Evolutionary conservation across 2,888 invertebrate species (phyloP), one percentile per base, ranked within the genome.

Genomic region (Adelognathus sp.): DNA sequence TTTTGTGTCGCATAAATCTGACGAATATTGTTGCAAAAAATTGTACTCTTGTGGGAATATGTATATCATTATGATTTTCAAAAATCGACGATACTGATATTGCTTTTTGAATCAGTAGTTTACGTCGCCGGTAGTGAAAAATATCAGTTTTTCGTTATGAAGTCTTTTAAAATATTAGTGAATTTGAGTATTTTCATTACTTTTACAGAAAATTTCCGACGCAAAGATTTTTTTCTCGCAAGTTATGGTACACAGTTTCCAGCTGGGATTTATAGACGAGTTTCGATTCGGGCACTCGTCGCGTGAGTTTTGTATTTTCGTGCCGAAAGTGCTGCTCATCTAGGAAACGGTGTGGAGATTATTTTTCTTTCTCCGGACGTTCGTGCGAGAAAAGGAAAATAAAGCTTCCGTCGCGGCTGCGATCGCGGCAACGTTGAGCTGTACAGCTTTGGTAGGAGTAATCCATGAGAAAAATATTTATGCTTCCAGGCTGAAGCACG

Each of bases 401-500:
- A 79, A 78, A 82, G 76, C 41, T 44, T 36, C 75, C 67, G 77
- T 56, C 31, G 44, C 7, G 36, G 27, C 29, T n/a, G 31, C 36
- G 16, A 9, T 33, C 24, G 50, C 31, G 41, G 29, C 16, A 4
- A n/a, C 33, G 31, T 27, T 24, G 44, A 1, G 18, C 61, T 21
- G 18, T 24, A 18, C 7, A 50, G 24, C 21, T 52, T 71, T 21
- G 36, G 52, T 75, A 24, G 24, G 44, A 36, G 14, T 76, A 60
- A 67, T 66, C 24, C 18, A 18, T 46, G 31, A 56, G n/a, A 77
- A 60, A 54, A 52, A 61, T 83, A 81, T 78, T 75, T 67, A 58
- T 75, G 61, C 61, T 73, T 92, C 29, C 94, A 98, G 98, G 91
- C 93, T 98, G 84, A 95, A 96, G 83, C 95, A 95, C 85, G 98